These are phyloP conservation scores for Toxonevra muliebris DNA, from an alignment of 2,888 invertebrate species.

Conservation along the genomic window DNA sequence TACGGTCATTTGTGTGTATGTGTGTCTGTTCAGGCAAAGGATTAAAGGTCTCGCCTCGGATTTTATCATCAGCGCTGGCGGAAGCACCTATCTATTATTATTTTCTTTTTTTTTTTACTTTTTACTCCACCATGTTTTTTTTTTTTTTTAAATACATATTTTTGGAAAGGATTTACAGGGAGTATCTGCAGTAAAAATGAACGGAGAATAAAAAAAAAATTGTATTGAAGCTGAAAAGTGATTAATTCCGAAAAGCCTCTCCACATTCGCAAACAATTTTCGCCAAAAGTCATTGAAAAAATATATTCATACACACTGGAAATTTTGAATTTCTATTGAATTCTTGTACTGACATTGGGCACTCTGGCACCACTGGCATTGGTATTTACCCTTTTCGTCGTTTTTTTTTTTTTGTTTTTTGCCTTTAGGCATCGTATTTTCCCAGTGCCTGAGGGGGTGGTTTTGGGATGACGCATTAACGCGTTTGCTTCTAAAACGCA, in stretches of 20 bases:
- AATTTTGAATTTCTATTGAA: slow-evolving; percentile 32
- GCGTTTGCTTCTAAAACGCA: slow-evolving; percentile 40
- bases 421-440: no score
- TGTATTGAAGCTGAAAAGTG: slow-evolving; percentile 54
- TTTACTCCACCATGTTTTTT: not conserved
- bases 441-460: no score
- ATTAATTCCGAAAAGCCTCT: slow-evolving; percentile 51
- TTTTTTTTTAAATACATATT: not conserved
- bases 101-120: no score
- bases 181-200: not conserved
- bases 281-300: slow-evolving; percentile 20
- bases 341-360: not conserved
- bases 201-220: slow-evolving; percentile 18
- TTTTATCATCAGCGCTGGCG: slow-evolving; percentile 23
- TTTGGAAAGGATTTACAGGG: no score
- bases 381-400: slow-evolving; percentile 29
- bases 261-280: slow-evolving; percentile 27
- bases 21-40: slow-evolving; percentile 29
- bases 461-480: not conserved
- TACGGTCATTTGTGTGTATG: slow-evolving; percentile 48
- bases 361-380: slow-evolving; percentile 27
- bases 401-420: not conserved
- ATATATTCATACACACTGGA: no score
- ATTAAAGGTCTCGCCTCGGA: slow-evolving; percentile 47
- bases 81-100: no score